Base-by-base conservation (phyloP, 2,797 vertebrate genomes). In the Macrochelys suwanniensis region DNA sequence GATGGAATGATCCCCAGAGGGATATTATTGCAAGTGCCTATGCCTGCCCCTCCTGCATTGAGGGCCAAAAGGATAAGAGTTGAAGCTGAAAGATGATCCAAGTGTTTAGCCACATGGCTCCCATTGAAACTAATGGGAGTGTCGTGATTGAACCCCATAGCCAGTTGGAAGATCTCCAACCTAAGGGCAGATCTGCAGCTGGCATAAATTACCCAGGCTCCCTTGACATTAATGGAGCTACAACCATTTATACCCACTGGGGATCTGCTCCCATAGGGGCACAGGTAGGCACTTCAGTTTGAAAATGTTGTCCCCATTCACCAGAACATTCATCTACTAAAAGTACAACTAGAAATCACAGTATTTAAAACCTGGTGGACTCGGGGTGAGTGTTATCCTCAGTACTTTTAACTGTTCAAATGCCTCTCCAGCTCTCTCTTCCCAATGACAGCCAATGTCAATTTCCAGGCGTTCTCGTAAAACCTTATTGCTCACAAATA, bases 401-500 rank as follows among this genome's bases (percentile, higher is more conserved):
- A 0, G 0, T 28, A 28, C 31, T 7, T 89, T 79, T 11, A 49
- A 10, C 59, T 65, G 81, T 57, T 51, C 1, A 2, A 0, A 37
- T 84, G 74, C 65, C 37, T 80, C 82, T 45, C 51, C 0, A 1
- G 25, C 45, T 56, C 45, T 26, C 85, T 7, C 1, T 0, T 0
- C 45, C 16, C 88, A 96, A 80, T 95, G 94, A 85, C 87, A 92
- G 86, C 53, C 92, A 97, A 93, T 91, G 93, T 92, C 93, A 93
- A 56, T 89, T 82, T 81, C 87, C 85, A 0, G 1, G 49, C 0
- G 6, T 86, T 79, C 93, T 81, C 92, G 92, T 94, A 94, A 95
- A 94, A 92, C 93, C 77, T 91, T 95, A 97, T 95, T 1, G 92
- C 95, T 94, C 94, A 92, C 96, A 87, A 26, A 96, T 86, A 21